Conservation (phyloP, 2,797 vertebrate genomes). For the Gymnothorax reevesii region DNA sequence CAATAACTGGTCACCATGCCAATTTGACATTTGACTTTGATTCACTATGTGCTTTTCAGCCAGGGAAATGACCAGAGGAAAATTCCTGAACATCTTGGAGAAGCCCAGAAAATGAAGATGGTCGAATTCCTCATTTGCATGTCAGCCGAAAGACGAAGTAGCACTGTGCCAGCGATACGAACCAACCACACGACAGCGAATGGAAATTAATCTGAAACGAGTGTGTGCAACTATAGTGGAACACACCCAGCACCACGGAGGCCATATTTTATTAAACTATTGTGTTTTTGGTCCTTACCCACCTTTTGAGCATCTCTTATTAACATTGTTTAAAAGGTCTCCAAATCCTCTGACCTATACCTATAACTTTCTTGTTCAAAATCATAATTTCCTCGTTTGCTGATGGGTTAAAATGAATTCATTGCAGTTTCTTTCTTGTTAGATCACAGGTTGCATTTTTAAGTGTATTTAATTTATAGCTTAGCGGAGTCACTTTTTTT, state of each 20-base stretch:
- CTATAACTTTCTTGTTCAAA: constrained; percentile 30
- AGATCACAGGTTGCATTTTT: constrained; percentile 18
- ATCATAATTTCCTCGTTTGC: constrained; percentile 35
- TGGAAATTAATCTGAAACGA: constrained; percentile 34
- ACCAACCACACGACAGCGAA: not conserved
- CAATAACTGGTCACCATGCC: not conserved
- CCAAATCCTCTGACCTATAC: constrained; percentile 16
- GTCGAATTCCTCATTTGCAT: not conserved
- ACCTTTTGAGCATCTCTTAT: constrained; percentile 25
- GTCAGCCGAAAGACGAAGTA: constrained; percentile 23
- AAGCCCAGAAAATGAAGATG: constrained; percentile 89
- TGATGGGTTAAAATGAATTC: constrained; percentile 27
- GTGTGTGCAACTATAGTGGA: constrained; percentile 22
- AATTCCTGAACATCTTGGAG: constrained; percentile 97
- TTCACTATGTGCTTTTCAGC: constrained; percentile 75
- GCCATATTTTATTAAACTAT: constrained; percentile 41
- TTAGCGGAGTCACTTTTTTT: constrained; percentile 53
- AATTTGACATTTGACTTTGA: not conserved
- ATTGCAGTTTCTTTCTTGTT: constrained; percentile 34
- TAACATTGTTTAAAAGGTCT: constrained; percentile 27
- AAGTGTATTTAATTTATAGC: constrained; percentile 63
- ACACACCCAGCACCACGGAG: constrained; percentile 36
- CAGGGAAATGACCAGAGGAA: constrained; percentile 96
- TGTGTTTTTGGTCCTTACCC: not conserved
- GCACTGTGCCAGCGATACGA: not conserved